A percentile compares a stretch with the other conserved stretches of the same genome.
phyloP scores from a whole-genome alignment of 2,113 vertebrate species.

The Eulacestoma nigropectus region DNA sequence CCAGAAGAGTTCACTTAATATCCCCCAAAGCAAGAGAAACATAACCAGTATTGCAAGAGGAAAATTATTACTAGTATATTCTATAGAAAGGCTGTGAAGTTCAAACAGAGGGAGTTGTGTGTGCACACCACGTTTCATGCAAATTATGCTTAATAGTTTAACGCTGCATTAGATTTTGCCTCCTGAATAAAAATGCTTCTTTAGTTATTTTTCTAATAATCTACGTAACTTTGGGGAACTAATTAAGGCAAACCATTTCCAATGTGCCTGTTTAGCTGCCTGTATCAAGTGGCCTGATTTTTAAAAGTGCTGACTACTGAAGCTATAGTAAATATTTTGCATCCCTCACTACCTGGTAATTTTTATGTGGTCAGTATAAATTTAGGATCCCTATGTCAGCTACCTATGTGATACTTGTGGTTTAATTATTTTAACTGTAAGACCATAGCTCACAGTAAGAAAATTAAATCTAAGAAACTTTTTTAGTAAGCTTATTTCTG shows the following conservation, averaged over 20 bases:
- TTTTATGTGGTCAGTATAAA: background rate
- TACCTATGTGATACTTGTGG: background rate
- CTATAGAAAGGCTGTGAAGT: background rate
- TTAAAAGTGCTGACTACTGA: background rate
- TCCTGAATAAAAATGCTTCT: conserved; percentile 37
- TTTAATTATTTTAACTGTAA: background rate
- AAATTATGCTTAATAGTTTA: conserved; percentile 2
- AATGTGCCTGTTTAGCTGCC: background rate
- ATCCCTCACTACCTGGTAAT: background rate
- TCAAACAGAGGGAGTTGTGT: conserved; percentile 1
- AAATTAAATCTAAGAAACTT: background rate
- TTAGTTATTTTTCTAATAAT: conserved; percentile 57
- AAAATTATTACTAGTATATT: background rate
- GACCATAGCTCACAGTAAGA: background rate
- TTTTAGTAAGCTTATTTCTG: background rate
- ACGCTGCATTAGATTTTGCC: conserved; percentile 17
- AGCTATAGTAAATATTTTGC: background rate
- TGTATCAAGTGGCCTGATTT: background rate
- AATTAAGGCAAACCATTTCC: conserved; percentile 25
- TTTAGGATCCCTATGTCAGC: background rate
- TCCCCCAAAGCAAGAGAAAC: conserved; percentile 45
- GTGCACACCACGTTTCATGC: conserved; percentile 4
- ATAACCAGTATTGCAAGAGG: background rate
- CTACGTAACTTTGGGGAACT: conserved; percentile 39
- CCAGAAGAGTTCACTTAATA: conserved; percentile 28